Conservation (phyloP, 2,113 vertebrate genomes). For the Hippocampus abdominalis region DNA sequence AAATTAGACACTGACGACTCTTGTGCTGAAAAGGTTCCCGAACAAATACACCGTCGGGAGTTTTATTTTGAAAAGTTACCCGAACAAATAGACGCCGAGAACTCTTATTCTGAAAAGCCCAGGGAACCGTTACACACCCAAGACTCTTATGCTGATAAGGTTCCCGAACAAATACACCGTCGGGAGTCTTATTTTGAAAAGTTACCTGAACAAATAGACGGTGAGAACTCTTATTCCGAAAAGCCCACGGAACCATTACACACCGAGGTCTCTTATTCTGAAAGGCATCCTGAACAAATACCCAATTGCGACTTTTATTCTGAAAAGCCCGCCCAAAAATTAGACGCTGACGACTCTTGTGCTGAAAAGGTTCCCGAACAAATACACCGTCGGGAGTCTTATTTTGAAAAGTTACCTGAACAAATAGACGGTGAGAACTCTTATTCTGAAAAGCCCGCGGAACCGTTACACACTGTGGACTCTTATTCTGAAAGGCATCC, state of each 20-base stretch:
- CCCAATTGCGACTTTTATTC: too few species aligned
- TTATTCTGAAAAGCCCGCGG: background rate
- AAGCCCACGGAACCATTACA: too few species aligned
- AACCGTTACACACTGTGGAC: background rate
- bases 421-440: background rate
- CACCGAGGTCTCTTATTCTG: too few species aligned
- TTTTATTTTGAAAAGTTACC: background rate
- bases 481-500: background rate
- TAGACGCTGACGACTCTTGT: too few species aligned
- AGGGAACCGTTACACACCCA: background rate
- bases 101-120: too few species aligned
- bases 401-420: background rate
- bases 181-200: conserved; percentile 8
- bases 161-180: rapidly evolving
- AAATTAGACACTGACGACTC: background rate
- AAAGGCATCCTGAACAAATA: too few species aligned
- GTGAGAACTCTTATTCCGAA: background rate
- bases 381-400: background rate
- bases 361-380: conserved; percentile 4
- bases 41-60: background rate
- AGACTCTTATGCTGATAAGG: too few species aligned
- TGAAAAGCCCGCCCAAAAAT: background rate
- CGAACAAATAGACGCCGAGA: too few species aligned
- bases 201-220: background rate
- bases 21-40: background rate